phyloP scores from a whole-genome alignment of 2,888 invertebrate species.

The Ariolimax columbianus region DNA sequence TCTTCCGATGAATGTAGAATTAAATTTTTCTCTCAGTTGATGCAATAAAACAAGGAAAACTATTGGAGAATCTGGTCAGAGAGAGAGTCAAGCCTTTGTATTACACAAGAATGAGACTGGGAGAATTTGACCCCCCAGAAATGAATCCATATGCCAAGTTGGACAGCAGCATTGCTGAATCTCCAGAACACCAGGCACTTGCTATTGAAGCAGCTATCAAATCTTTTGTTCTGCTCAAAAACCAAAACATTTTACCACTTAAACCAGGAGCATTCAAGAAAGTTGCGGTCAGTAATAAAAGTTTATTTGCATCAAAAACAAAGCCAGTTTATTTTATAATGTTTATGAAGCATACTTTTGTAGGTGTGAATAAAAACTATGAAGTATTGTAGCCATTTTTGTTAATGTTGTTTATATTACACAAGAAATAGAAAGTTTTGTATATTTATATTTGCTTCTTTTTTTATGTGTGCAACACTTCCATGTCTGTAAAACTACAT shows the following conservation, averaged over 20 bases:
- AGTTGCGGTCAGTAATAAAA: conserved; percentile 52
- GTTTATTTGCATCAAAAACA: no score
- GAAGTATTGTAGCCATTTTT: no score
- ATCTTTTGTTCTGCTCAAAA: conserved; percentile 73
- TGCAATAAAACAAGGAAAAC: conserved; percentile 54
- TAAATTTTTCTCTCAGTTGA: conserved; percentile 44
- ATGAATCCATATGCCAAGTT: conserved; percentile 67
- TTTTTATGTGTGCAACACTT: no score
- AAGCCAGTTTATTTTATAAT: no score
- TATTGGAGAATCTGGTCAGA: conserved; percentile 51
- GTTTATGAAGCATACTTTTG: no score
- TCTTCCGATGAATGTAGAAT: neutral
- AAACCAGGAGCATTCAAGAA: conserved; percentile 18
- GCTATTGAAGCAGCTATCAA: conserved; percentile 69
- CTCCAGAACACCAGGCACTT: conserved; percentile 61
- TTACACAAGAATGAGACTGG: conserved; percentile 62
- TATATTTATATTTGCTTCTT: no score
- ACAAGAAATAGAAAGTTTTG: no score
- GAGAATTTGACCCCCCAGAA: conserved; percentile 62
- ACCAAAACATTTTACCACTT: conserved; percentile 61
- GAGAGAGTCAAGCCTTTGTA: conserved; percentile 60
- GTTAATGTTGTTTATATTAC: no score
- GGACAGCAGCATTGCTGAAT: conserved; percentile 61
- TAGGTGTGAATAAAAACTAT: no score
- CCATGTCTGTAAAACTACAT: no score